These are phyloP conservation scores for Nycticryphes semicollaris DNA, from an alignment of 2,113 vertebrate species.

Conservation along the genomic window DNA sequence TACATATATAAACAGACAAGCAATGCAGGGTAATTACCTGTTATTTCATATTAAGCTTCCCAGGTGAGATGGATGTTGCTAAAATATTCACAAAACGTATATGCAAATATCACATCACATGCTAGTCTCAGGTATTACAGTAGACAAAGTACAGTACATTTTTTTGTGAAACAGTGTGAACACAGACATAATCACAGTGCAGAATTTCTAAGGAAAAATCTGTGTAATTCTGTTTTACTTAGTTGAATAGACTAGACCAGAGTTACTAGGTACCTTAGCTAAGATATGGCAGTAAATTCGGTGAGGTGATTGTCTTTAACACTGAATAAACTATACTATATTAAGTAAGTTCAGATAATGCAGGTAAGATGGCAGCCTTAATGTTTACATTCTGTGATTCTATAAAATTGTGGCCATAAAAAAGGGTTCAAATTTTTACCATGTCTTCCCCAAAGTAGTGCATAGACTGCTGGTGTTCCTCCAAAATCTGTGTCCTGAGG, in stretches of 20 bases:
- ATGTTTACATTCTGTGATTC: neutral
- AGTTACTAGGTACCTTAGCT: neutral
- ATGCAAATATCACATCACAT: neutral
- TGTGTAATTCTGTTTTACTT: neutral
- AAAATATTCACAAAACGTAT: neutral
- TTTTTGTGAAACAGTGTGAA: neutral
- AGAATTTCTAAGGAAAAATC: neutral
- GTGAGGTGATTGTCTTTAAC: neutral
- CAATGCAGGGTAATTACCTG: neutral
- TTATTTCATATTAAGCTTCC: neutral
- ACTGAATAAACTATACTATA: neutral
- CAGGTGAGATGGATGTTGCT: neutral
- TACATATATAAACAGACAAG: neutral
- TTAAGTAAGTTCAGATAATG: neutral
- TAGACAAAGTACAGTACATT: neutral
- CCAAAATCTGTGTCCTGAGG: neutral
- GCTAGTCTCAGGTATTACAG: neutral
- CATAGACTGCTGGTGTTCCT: neutral
- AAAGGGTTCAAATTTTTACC: neutral
- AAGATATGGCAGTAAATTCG: neutral
- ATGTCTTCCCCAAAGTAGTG: neutral
- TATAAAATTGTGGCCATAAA: neutral
- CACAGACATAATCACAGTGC: rapidly evolving
- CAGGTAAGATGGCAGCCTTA: neutral
- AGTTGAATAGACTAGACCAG: neutral